Base-by-base conservation (phyloP, 2,888 invertebrate genomes). In the Drosophila nr. medialis region DNA sequence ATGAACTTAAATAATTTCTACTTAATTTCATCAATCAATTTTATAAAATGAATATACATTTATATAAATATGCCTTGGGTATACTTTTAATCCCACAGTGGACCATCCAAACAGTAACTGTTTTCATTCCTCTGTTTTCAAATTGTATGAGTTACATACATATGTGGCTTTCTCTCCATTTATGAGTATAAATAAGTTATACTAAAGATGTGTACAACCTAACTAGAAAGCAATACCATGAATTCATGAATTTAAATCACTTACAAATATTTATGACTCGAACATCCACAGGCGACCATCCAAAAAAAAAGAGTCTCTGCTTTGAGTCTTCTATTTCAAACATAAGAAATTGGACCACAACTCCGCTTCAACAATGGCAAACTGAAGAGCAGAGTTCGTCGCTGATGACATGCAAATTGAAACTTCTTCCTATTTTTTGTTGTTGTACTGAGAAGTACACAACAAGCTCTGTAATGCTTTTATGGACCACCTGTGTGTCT, bases 331-430 rank as follows among this genome's bases (percentile, higher is more conserved):
- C 10, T 18, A 15, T 55, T 32, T 51, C 1, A 11, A 21, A 27
- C 29, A 11, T 38, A 24, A 24, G 55, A 61, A 55, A 56, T 18
- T 42, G 10, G 30, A 60, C 4, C 15, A 24, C 40, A 56, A 5
- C 51, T 11, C n/a, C 6, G 21, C 32, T 45, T 36, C 40, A 29
- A 24, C 24, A 7, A 13, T 1, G 48, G 30, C 24, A 50, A 45
- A 36, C 42, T 40, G 34, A 4, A 27, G 7, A 34, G 15, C 34
- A 30, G 29, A n/a, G 11, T 30, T 24, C 29, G 13, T 10, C 49
- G 55, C 34, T 50, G 42, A 51, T 24, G 49, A 49, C 60, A 70
- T 69, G 75, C 60, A 70, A 77, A 77, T 77, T 77, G 76, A 65
- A 56, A 54, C 65, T 32, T 21, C 49, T 51, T 58, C 29, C n/a